Evolutionary conservation across 2,888 invertebrate species (phyloP).

Genomic region (Euproctis similis): DNA sequence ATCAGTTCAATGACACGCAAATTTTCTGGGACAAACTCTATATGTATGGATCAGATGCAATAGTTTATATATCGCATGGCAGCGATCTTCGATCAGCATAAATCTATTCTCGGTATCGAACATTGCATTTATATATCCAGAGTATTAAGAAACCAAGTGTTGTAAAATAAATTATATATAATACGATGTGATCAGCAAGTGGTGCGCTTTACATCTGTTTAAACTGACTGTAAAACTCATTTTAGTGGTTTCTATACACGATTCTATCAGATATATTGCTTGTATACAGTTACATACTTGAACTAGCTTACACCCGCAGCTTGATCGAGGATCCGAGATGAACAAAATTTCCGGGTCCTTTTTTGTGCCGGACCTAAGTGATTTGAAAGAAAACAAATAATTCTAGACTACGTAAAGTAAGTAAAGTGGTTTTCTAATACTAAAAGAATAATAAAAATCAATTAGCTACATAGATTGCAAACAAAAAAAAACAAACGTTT

Average conservation of each 20-base stretch:
- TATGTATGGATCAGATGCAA: no score
- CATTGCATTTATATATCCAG: constrained; percentile 27
- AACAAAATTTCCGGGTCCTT: no score
- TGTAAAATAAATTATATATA: constrained; percentile 37
- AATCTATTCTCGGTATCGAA: constrained; percentile 33
- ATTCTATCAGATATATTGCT: constrained; percentile 19
- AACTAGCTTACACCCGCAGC: no score
- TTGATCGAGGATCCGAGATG: no score
- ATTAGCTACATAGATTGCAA: no score
- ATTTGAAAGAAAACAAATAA: no score
- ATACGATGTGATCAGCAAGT: constrained; percentile 36
- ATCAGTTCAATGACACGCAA: constrained; percentile 13
- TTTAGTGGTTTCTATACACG: constrained; percentile 24
- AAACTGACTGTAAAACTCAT: constrained; percentile 27
- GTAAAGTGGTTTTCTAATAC: no score
- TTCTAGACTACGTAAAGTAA: no score
- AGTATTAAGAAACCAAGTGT: constrained; percentile 39
- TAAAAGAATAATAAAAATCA: no score
- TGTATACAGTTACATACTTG: no score
- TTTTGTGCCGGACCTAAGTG: no score
- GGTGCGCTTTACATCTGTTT: constrained; percentile 29
- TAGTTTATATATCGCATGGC: constrained; percentile 18
- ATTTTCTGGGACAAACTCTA: constrained; percentile 22
- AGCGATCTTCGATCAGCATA: constrained; percentile 28
- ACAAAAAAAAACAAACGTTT: no score